Percentiles rank a stretch among this genome's conserved stretches.
phyloP scores from a whole-genome alignment of 2,797 vertebrate species.

The Catamblyrhynchus diadema region DNA sequence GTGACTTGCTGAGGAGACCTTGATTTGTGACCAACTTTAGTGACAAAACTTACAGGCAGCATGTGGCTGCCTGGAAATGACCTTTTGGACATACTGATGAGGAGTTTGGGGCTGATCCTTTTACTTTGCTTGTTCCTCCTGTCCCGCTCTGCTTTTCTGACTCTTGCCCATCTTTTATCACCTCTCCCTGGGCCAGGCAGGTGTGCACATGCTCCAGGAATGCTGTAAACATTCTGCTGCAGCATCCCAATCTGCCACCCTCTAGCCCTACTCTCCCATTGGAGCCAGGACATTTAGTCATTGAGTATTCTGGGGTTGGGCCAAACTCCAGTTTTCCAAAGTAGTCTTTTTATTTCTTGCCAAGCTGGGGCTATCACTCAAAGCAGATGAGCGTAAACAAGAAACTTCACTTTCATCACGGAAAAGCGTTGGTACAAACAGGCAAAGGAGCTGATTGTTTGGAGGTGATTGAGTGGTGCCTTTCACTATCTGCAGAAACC shows the following conservation, averaged over 20 bases:
- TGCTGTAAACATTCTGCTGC: background rate
- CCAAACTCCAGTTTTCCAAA: background rate
- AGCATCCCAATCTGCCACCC: background rate
- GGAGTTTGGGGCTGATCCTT: background rate
- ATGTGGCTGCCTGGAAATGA: background rate
- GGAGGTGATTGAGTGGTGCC: background rate
- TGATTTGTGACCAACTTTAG: background rate
- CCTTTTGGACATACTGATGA: background rate
- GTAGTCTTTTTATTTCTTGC: slow-evolving; percentile 28
- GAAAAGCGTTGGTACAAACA: background rate
- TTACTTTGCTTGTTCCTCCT: background rate
- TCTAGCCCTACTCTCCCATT: background rate
- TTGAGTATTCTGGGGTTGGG: background rate
- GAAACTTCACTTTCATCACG: background rate
- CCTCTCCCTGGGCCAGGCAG: background rate
- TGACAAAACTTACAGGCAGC: background rate
- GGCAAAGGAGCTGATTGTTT: background rate
- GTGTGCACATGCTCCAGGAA: background rate
- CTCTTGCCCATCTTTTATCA: background rate
- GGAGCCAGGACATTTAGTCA: slow-evolving; percentile 10
- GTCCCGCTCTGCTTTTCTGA: background rate
- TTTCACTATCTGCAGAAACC: slow-evolving; percentile 42
- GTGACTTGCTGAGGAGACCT: background rate
- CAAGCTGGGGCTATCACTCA: slow-evolving; percentile 27
- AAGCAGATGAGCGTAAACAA: slow-evolving; percentile 20